Base-by-base conservation (phyloP, 2,888 invertebrate genomes). In the Drosophila neotestacea region DNA sequence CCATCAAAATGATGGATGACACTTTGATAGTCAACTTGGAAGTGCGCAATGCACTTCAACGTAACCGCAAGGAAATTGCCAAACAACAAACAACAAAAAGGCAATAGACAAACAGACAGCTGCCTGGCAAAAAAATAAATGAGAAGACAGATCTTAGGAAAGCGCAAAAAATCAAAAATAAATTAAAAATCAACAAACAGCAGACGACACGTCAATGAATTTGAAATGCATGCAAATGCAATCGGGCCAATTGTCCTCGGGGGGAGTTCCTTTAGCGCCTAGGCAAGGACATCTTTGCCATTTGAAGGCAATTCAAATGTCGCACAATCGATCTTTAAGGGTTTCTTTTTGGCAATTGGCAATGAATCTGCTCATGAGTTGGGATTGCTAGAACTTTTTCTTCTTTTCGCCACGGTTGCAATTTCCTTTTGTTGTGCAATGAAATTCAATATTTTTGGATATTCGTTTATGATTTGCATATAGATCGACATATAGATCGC, bases 1-100 rank as follows among this genome's bases (percentile, higher is more conserved):
- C 91, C 85, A 88, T 91, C 91, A 88, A 86, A 88, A 86, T 91
- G 91, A 91, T 91, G 88, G 91, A 91, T 91, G 89, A 85, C 85
- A 80, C 79, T 89, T 79, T 87, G 88, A 84, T 90, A 74, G 81
- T 54, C 58, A 59, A 56, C 67, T 64, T 63, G 65, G 46, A 58
- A 74, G 60, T 76, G 79, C 52, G 66, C 66, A 80, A 63, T 79
- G 79, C 79, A 88, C 84, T 86, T 78, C 78, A 81, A 64, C 41
- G 55, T 16, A 81, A 83, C 82, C 85, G 78, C 87, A 86, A 76
- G 11, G 54, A 74, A 76, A 83, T 78, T 73, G 68, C 70, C 66
- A 70, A 46, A 70, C 62, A 69, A 60, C 61, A 67, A 65, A 69
- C 61, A 73, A 68, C 79, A 74, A 61, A 56, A 28, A 44, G 41